phyloP scores from a whole-genome alignment of 2,113 vertebrate genomes.

The Cepphus grylle region DNA sequence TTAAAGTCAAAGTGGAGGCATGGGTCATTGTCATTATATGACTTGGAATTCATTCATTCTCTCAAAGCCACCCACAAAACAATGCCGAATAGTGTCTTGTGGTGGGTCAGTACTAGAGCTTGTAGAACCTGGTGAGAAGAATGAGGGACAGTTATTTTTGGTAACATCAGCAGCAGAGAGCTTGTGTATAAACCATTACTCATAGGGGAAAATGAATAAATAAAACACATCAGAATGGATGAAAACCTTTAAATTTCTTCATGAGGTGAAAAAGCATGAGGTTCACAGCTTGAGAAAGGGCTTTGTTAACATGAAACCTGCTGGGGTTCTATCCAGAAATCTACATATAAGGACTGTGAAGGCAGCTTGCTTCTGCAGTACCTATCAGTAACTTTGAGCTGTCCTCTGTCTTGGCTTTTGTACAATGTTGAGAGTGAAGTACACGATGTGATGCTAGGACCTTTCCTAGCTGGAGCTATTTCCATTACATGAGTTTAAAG shows the following conservation, averaged over 20 bases:
- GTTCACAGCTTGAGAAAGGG: neutral
- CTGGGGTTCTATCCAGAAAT: neutral
- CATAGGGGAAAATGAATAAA: neutral
- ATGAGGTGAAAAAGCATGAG: neutral
- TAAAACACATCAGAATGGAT: neutral
- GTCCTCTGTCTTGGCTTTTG: neutral
- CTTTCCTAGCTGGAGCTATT: neutral
- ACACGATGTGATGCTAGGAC: neutral
- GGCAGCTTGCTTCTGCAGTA: neutral
- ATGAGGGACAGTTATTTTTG: neutral
- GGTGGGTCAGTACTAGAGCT: neutral
- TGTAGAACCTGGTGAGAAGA: neutral
- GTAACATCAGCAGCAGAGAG: neutral
- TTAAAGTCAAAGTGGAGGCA: neutral
- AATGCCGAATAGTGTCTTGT: neutral
- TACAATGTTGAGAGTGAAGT: neutral
- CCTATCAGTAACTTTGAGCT: neutral
- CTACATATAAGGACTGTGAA: neutral
- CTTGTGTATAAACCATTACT: neutral
- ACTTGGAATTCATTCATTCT: neutral
- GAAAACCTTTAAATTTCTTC: neutral
- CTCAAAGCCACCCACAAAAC: neutral
- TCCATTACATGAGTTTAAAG: neutral
- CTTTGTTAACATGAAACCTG: neutral
- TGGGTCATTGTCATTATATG: neutral